These are phyloP conservation scores for Pachycephala philippinensis DNA, from an alignment of 2,113 vertebrate genomes.

Conservation along the genomic window DNA sequence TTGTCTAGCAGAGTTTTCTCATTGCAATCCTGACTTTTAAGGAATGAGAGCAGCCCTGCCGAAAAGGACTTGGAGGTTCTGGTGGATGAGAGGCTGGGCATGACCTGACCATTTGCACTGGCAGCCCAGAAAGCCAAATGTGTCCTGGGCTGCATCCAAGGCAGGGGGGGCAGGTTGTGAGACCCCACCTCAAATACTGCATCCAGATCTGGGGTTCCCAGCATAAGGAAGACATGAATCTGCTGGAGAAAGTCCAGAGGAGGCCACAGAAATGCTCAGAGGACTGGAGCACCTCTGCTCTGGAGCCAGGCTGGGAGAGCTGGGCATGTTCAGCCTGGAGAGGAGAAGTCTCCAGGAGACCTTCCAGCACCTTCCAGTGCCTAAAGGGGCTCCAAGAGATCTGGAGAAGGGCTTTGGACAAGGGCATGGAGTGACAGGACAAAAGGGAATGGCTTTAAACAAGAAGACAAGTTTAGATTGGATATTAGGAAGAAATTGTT, in stretches of 20 bases:
- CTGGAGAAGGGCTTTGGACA: neutral
- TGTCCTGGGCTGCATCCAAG: neutral
- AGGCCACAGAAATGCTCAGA: neutral
- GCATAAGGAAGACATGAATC: neutral
- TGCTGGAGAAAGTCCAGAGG: neutral
- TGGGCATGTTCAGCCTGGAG: neutral
- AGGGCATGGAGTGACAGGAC: neutral
- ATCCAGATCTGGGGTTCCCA: neutral
- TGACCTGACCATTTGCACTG: neutral
- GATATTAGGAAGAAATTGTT: neutral
- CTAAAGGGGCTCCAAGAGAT: neutral
- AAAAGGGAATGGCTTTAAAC: neutral
- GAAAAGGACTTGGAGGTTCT: neutral
- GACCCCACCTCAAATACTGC: neutral
- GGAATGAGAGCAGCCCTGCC: neutral
- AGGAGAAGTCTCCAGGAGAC: neutral
- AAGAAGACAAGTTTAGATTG: neutral
- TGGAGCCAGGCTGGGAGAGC: neutral
- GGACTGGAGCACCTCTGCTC: neutral
- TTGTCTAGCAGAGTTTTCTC: slow-evolving; percentile 13
- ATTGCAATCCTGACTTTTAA: slow-evolving; percentile 1
- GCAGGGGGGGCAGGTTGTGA: neutral
- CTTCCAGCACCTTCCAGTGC: neutral
- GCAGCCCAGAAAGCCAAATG: neutral
- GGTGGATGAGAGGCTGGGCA: too few species aligned